A percentile compares a stretch with the other conserved stretches of the same genome.
Conservation (phyloP, 2,888 invertebrate genomes). For the Lutraria lutraria region DNA sequence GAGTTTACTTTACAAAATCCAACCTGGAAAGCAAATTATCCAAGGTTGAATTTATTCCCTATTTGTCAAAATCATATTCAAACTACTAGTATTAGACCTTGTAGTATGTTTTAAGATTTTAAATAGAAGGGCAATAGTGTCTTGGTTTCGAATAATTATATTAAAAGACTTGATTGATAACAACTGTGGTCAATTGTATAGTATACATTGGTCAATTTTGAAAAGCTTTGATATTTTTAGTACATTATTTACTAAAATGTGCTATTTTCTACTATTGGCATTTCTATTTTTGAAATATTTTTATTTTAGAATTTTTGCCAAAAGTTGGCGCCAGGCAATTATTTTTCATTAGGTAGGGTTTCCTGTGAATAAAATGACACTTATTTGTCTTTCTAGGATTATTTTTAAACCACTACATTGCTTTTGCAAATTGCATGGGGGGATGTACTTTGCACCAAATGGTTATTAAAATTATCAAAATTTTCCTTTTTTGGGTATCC, state of each 20-base stretch:
- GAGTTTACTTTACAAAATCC: not conserved
- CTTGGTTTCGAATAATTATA: too few species aligned
- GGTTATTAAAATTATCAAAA: not conserved
- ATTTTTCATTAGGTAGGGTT: not conserved
- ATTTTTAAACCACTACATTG: conserved; percentile 8
- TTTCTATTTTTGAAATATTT: not conserved
- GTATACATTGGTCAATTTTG: not conserved
- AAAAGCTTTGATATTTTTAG: not conserved
- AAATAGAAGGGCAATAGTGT: too few species aligned
- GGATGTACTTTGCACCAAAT: too few species aligned
- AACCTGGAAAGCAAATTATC: not conserved
- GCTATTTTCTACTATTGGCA: not conserved
- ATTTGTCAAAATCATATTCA: not conserved
- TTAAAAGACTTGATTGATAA: not conserved
- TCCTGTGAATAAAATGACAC: not conserved
- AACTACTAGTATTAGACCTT: too few species aligned
- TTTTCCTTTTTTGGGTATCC: not conserved
- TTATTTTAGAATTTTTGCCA: not conserved
- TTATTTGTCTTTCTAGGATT: not conserved
- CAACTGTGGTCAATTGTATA: not conserved
- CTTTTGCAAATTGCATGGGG: conserved; percentile 22
- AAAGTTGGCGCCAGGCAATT: not conserved
- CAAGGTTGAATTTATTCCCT: not conserved
- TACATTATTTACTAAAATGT: not conserved
- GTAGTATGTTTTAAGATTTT: too few species aligned